Conservation (phyloP, 2,113 vertebrate species). For the Amblyornis subalaris region DNA sequence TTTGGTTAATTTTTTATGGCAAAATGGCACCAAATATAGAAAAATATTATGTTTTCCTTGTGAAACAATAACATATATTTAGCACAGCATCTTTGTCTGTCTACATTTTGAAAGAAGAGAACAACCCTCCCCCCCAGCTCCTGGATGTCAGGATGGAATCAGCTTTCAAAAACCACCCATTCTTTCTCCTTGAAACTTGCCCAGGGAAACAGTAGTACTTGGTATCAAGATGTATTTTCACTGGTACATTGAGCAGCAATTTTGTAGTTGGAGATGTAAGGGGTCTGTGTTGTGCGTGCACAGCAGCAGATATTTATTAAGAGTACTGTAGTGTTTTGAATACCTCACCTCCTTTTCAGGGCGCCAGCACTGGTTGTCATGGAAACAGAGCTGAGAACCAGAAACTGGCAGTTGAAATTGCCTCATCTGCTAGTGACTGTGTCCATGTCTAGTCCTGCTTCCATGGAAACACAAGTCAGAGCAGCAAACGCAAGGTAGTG, state of each 20-base stretch:
- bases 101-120: neutral
- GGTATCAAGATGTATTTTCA: neutral
- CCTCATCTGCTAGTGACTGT: constrained; percentile 44
- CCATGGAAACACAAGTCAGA: constrained; percentile 63
- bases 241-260: neutral
- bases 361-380: constrained; percentile 26
- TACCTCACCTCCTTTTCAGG: constrained; percentile 11
- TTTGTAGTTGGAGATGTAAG: neutral
- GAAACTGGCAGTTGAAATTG: constrained; percentile 38
- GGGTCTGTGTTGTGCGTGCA: neutral
- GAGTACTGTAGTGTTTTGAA: neutral
- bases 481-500: neutral
- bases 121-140: neutral
- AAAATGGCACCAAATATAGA: neutral
- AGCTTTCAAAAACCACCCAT: neutral
- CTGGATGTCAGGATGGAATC: neutral
- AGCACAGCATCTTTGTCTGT: neutral
- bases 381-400: constrained; percentile 45
- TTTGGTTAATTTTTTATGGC: neutral
- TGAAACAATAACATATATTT: neutral
- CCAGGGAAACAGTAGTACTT: neutral
- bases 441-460: constrained; percentile 52
- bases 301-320: neutral
- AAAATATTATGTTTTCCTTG: neutral
- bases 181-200: neutral